A percentile compares a stretch with the other conserved stretches of the same genome.
These are phyloP conservation scores for Drosophila atripex DNA, from an alignment of 2,888 invertebrate species.

Conservation along the genomic window DNA sequence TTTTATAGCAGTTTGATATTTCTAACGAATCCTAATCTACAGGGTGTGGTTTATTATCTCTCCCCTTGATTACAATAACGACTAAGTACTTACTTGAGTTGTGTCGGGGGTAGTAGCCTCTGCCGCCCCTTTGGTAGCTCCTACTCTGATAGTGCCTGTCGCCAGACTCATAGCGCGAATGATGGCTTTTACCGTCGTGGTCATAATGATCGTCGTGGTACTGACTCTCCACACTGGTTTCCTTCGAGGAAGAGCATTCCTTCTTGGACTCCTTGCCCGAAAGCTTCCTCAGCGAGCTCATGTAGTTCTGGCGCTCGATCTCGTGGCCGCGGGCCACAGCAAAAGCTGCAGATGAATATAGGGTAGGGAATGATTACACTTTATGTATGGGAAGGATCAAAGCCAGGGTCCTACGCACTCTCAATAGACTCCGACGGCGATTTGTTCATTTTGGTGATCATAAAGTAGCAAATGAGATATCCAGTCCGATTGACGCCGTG, in stretches of 20 bases:
- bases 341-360: slow-evolving; percentile 85
- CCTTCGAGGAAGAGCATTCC: not conserved
- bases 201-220: not conserved
- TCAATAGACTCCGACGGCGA: slow-evolving; percentile 86
- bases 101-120: not conserved
- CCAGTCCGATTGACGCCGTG: slow-evolving; percentile 93
- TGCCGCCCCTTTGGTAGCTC: not conserved
- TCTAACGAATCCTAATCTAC: not conserved
- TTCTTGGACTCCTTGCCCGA: not conserved
- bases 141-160: not conserved
- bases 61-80: not conserved
- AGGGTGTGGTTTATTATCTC: not conserved
- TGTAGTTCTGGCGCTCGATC: slow-evolving; percentile 87
- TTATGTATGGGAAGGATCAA: not conserved
- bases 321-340: slow-evolving; percentile 87
- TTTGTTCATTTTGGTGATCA: slow-evolving; percentile 87
- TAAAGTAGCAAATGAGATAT: slow-evolving; percentile 90
- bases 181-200: not conserved
- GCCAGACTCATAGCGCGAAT: not conserved
- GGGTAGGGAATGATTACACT: slow-evolving; percentile 6
- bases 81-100: slow-evolving; percentile 9
- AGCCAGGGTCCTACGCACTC: slow-evolving; percentile 83
- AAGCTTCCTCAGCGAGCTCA: slow-evolving; percentile 43
- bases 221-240: not conserved
- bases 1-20: not conserved